These are phyloP conservation scores for Chaetoderma sp. DNA, from an alignment of 2,888 invertebrate species.

Conservation along the genomic window DNA sequence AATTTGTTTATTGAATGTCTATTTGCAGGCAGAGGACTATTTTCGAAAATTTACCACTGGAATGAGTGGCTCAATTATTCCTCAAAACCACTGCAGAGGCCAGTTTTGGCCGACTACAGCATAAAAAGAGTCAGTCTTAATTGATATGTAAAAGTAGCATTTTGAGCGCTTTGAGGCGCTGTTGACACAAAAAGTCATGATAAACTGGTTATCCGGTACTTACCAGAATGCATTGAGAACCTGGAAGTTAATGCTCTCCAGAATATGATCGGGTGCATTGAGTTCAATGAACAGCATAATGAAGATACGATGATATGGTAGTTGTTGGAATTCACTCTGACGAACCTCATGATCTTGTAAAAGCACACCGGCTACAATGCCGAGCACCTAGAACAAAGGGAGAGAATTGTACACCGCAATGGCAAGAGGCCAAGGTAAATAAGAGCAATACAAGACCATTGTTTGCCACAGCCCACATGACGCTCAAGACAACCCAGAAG, in stretches of 20 bases:
- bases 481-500: too few species aligned
- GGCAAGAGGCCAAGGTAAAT: not conserved
- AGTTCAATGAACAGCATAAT: slow-evolving; percentile 97
- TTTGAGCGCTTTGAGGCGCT: too few species aligned
- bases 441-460: not conserved
- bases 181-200: not conserved
- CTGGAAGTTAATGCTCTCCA: slow-evolving; percentile 91
- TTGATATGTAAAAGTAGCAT: too few species aligned
- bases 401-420: not conserved
- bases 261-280: slow-evolving; percentile 84
- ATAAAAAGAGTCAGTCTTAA: too few species aligned
- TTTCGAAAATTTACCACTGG: too few species aligned
- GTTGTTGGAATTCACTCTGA: slow-evolving; percentile 90
- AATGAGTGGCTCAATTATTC: too few species aligned
- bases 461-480: too few species aligned
- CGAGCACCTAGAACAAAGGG: slow-evolving; percentile 73
- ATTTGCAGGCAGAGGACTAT: too few species aligned
- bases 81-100: too few species aligned
- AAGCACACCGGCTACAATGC: slow-evolving; percentile 94
- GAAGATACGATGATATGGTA: slow-evolving; percentile 97
- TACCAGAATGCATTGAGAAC: slow-evolving; percentile 92
- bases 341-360: slow-evolving; percentile 96
- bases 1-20: too few species aligned
- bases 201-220: slow-evolving; percentile 27
- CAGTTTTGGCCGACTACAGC: too few species aligned